A percentile compares a stretch with the other conserved stretches of the same genome.
Conservation (phyloP, 2,113 vertebrate genomes). For the Synodontis membranacea region DNA sequence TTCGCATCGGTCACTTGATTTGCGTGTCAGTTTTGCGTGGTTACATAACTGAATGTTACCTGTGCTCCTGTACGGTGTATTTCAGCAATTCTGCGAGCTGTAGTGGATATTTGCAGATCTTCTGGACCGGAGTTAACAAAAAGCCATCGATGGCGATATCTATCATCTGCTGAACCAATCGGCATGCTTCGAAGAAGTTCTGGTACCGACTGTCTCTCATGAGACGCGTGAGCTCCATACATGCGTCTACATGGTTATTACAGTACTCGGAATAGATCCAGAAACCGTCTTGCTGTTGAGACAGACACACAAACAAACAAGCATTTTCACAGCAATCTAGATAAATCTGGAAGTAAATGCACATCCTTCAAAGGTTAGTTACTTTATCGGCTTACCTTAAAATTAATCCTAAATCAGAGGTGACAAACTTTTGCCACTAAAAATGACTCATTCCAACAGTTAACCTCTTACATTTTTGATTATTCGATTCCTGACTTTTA, state of each 20-base stretch:
- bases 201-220: slow-evolving; percentile 97
- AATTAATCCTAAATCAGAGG: not conserved
- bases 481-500: not conserved
- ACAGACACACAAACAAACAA: not conserved
- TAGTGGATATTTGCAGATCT: slow-evolving; percentile 99
- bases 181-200: slow-evolving; percentile 98
- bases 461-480: not conserved
- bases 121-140: slow-evolving; percentile 96
- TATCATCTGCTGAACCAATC: slow-evolving; percentile 98
- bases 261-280: slow-evolving; percentile 99
- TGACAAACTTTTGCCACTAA: not conserved
- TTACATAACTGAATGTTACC: slow-evolving; percentile 70
- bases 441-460: not conserved
- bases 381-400: not conserved
- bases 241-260: slow-evolving; percentile 97
- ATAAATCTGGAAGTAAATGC: not conserved
- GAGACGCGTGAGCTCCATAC: slow-evolving; percentile 97
- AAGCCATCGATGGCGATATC: slow-evolving; percentile 99
- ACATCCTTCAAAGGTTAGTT: not conserved
- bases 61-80: slow-evolving; percentile 98
- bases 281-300: slow-evolving; percentile 93
- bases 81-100: slow-evolving; percentile 97
- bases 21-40: slow-evolving; percentile 41
- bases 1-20: not conserved
- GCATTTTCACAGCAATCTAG: not conserved